Percentiles rank a stretch among this genome's conserved stretches.
Conservation (phyloP, 2,113 vertebrate species). For the Dryoscopus gambensis region DNA sequence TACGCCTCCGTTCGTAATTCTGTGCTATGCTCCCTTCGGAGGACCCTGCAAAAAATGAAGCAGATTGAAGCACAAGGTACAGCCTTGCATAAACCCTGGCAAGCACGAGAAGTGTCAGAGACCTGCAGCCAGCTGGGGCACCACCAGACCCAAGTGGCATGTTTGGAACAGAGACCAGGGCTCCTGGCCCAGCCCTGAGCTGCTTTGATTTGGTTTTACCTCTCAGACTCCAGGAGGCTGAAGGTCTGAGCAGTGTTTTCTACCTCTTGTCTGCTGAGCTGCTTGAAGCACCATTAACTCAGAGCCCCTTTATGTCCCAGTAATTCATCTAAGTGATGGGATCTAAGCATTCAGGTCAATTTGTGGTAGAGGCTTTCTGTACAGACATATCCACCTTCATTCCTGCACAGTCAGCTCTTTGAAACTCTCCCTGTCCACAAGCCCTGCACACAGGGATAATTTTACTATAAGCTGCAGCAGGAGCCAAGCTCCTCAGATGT, state of each 20-base stretch:
- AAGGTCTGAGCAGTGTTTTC: not conserved
- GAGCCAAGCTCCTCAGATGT: not conserved
- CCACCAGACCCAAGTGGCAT: fast-evolving
- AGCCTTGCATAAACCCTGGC: not conserved
- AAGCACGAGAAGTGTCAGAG: not conserved
- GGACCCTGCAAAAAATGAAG: slow-evolving; percentile 73
- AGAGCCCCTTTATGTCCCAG: not conserved
- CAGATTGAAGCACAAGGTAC: not conserved
- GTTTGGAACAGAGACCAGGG: not conserved
- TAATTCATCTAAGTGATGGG: not conserved
- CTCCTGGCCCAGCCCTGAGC: not conserved
- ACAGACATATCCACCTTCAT: not conserved
- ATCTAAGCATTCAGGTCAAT: not conserved
- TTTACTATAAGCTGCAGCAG: not conserved
- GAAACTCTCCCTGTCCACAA: not conserved
- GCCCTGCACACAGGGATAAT: not conserved
- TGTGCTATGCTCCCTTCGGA: slow-evolving; percentile 84
- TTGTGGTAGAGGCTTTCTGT: not conserved
- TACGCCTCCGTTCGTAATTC: slow-evolving; percentile 83
- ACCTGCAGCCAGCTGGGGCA: not conserved
- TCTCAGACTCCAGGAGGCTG: not conserved
- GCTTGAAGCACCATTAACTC: not conserved
- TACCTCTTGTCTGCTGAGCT: not conserved
- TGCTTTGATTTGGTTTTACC: not conserved
- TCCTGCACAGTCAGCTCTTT: not conserved